A percentile compares a stretch with the other conserved stretches of the same genome.
Conservation (phyloP, 2,797 vertebrate genomes). For the Fistularia tabacaria region DNA sequence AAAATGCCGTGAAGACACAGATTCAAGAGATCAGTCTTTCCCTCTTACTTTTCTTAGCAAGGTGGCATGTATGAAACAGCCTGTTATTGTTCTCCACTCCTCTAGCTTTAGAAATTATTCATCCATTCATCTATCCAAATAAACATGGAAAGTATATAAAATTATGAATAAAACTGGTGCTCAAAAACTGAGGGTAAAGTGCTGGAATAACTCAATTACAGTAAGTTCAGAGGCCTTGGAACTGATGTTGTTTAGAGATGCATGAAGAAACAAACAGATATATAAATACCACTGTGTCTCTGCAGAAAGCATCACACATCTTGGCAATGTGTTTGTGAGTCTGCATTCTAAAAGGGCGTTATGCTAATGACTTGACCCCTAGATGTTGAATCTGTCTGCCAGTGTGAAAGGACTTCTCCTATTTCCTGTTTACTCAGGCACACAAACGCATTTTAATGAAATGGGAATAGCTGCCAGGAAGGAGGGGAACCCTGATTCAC, state of each 20-base stretch:
- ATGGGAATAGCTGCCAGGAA: conserved; percentile 15
- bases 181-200: too few relatives aligned
- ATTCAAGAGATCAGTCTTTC: too few relatives aligned
- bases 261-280: conserved; percentile 45
- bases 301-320: conserved; percentile 25
- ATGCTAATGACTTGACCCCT: conserved; percentile 45
- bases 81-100: too few relatives aligned
- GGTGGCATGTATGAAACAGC: too few relatives aligned
- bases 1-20: too few relatives aligned
- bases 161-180: too few relatives aligned
- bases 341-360: conserved; percentile 44
- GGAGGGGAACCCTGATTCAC: not conserved
- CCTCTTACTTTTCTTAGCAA: too few relatives aligned
- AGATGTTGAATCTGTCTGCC: conserved; percentile 34
- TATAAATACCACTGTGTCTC: conserved; percentile 39
- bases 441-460: conserved; percentile 39
- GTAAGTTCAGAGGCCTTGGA: conserved; percentile 17
- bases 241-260: conserved; percentile 45
- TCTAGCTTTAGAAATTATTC: too few relatives aligned
- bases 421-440: conserved; percentile 16
- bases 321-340: conserved; percentile 36
- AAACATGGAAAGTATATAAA: too few relatives aligned
- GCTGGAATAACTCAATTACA: conserved; percentile 24
- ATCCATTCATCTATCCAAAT: too few relatives aligned
- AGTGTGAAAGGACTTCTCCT: conserved; percentile 18